Evolutionary conservation across 1,140 invertebrate genomes (phyloP).

Genomic region (Drosophila navojoa): DNA sequence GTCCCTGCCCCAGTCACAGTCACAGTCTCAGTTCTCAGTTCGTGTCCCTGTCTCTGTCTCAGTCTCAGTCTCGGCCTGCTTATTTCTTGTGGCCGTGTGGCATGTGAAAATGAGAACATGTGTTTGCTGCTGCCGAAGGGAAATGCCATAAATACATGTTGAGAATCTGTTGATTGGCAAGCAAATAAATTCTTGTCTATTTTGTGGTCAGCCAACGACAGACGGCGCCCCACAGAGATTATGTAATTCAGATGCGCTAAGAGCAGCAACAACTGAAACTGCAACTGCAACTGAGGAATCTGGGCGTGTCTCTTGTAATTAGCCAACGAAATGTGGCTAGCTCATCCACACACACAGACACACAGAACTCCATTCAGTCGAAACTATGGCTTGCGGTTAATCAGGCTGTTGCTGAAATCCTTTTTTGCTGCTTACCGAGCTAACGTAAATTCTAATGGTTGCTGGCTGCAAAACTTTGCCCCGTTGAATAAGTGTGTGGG

Average conservation of each 20-base stretch:
- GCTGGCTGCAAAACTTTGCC: constrained; percentile 31
- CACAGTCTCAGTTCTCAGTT: not conserved
- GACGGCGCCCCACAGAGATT: constrained; percentile 17
- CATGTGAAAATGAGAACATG: constrained; percentile 72
- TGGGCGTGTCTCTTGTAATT: constrained; percentile 45
- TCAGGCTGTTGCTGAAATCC: constrained; percentile 11
- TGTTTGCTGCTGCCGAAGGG: constrained; percentile 57
- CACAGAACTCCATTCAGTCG: constrained; percentile 15
- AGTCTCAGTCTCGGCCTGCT: constrained; percentile 18
- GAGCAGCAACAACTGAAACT: not conserved
- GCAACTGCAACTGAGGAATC: not conserved
- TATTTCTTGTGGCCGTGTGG: not conserved
- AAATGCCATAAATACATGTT: constrained; percentile 67
- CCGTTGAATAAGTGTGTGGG: not conserved
- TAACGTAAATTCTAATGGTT: constrained; percentile 50
- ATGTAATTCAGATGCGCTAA: constrained; percentile 45
- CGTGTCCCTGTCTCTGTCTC: constrained; percentile 12
- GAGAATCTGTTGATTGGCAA: constrained; percentile 76
- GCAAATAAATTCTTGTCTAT: constrained; percentile 65
- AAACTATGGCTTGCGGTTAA: not conserved
- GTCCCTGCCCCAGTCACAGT: constrained; percentile 6
- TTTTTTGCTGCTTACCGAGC: constrained; percentile 8
- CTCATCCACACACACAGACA: not conserved
- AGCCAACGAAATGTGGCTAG: constrained; percentile 17
- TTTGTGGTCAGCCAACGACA: constrained; percentile 58